Conservation (phyloP, 2,797 vertebrate genomes). For the Uromys caudimaculatus region DNA sequence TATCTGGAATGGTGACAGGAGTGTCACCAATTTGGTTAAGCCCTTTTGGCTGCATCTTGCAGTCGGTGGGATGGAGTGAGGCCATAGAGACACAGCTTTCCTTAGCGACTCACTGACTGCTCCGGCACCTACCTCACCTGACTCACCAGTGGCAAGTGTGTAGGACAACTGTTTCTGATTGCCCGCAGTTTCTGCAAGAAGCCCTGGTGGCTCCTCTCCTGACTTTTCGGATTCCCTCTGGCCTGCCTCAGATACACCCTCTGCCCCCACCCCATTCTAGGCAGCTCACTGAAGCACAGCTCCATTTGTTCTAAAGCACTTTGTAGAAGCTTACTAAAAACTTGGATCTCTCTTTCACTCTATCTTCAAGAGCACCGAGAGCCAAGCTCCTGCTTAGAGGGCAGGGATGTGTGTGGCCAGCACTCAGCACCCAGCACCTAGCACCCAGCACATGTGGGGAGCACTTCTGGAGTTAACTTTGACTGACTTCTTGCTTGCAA, state of each 20-base stretch:
- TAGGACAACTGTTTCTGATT: fast-evolving
- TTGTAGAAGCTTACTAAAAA: neutral
- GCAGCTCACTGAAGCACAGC: neutral
- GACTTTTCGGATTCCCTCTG: neutral
- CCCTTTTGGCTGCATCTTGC: neutral
- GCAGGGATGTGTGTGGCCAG: neutral
- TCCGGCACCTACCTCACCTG: neutral
- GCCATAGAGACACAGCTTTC: neutral
- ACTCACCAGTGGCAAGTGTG: fast-evolving
- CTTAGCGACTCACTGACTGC: neutral
- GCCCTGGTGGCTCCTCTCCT: fast-evolving
- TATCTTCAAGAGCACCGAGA: neutral
- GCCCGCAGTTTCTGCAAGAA: fast-evolving
- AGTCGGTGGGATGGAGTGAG: neutral
- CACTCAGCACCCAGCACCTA: too few species aligned
- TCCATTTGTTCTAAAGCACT: neutral
- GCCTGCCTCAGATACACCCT: neutral
- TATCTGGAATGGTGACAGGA: neutral
- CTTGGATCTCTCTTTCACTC: neutral
- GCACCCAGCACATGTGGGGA: too few species aligned
- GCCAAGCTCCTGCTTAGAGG: neutral
- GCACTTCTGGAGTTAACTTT: too few species aligned
- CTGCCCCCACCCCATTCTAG: neutral
- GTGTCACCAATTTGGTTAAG: neutral
- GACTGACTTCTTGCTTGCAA: too few species aligned